Evolutionary conservation across 1,140 invertebrate species (phyloP), one percentile per base, ranked within the genome.

Genomic region (Diorhabda elongata): DNA sequence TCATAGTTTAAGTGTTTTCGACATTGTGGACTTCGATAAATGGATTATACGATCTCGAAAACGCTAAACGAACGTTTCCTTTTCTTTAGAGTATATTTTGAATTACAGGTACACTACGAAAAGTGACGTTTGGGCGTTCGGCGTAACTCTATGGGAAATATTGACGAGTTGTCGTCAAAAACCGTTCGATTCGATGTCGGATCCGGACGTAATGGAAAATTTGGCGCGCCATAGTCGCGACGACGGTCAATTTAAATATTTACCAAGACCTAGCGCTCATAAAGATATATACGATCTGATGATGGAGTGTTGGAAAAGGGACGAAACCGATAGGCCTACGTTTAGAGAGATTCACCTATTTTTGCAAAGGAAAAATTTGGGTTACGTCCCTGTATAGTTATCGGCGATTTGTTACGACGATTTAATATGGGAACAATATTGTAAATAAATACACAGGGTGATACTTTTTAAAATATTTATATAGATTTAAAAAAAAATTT

Each of bases 291-390:
- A 92, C 80, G 91, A 93, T 78, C 81, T 95, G 58, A 93, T 94
- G 90, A 80, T 87, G 9, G 91, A 93, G 75, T 94, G 92, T 81
- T 95, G 92, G 92, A 86, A 88, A 74, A 81, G 88, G 52, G 85
- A 88, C 68, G 90, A 90, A 69, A 80, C 81, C 56, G 88, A 90
- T 58, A 81, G 92, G 68, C 92, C 92, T 2, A 88, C 88, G 43
- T 95, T 94, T 81, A 85, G 88, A 68, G 91, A 93, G 81, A 93
- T 94, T 71, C 89, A 92, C 74, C 86, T 92, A 73, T 94, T 94
- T 80, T 83, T 94, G 61, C 90, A 92, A 77, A 80, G 91, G 58
- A 93, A 93, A 81, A 92, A 92, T 80, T 85, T 92, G 70, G 90
- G 90, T 11, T 92, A 89, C 75, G 85, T 86, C 64, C 87, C 88